Conservation (phyloP, 2,888 invertebrate species). For the Petrolisthes manimaculis region DNA sequence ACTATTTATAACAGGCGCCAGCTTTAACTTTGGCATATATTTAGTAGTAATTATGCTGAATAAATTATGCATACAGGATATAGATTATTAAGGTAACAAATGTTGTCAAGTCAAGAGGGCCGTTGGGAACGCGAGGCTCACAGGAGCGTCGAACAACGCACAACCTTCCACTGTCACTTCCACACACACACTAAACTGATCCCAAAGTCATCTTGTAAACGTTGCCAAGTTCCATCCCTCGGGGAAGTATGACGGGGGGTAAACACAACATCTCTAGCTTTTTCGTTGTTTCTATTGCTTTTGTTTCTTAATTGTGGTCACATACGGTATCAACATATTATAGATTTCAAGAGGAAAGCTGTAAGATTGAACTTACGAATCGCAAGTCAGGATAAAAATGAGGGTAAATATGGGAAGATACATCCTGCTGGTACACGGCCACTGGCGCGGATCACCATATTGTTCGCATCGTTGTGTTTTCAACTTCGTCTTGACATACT, state of each 20-base stretch:
- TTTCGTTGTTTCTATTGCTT: background rate
- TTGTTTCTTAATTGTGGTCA: no score
- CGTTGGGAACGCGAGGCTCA: no score
- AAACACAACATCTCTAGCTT: background rate
- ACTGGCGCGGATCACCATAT: constrained; percentile 9
- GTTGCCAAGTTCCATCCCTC: constrained; percentile 14
- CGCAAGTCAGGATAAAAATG: background rate
- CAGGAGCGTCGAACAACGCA: background rate
- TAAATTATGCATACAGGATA: no score
- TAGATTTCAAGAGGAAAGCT: background rate
- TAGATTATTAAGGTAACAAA: no score
- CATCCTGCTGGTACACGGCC: constrained; percentile 5
- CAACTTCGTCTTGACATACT: background rate
- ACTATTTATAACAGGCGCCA: no score
- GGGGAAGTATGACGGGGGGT: constrained; percentile 2
- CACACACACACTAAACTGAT: background rate
- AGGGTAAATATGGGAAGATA: constrained; percentile 1
- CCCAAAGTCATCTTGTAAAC: background rate
- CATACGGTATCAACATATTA: background rate
- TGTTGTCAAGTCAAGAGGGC: no score
- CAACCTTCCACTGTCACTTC: background rate
- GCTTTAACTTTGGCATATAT: no score
- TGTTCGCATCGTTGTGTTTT: background rate
- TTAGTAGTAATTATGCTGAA: no score
- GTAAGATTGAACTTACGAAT: background rate